phyloP scores from a whole-genome alignment of 1,140 invertebrate genomes.

The Brachionus rubens region DNA sequence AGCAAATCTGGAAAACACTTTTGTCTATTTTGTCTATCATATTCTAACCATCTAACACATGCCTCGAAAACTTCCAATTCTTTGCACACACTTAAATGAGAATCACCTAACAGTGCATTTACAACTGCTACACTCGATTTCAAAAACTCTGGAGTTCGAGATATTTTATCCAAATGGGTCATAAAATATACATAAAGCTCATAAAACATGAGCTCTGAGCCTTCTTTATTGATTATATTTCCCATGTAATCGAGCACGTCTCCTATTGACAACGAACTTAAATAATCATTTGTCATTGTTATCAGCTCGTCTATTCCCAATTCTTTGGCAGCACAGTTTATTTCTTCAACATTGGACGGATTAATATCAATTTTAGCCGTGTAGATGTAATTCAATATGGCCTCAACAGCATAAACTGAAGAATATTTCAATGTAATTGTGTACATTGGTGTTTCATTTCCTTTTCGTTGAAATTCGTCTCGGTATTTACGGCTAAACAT shows the following conservation, averaged over 20 bases:
- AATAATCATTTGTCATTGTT: constrained; percentile 12
- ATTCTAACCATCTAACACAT: constrained; percentile 47
- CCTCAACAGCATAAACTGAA: constrained; percentile 35
- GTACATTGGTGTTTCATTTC: background rate
- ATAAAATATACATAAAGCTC: constrained; percentile 44
- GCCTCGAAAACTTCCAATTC: constrained; percentile 48
- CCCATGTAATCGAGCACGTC: constrained; percentile 34
- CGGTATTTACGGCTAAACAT: constrained; percentile 46
- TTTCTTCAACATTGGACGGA: constrained; percentile 41
- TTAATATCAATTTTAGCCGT: constrained; percentile 47
- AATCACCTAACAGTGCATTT: constrained; percentile 30
- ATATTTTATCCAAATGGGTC: constrained; percentile 45
- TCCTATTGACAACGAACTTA: constrained; percentile 15
- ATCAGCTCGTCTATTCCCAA: constrained; percentile 42
- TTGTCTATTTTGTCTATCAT: constrained; percentile 23
- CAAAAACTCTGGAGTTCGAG: constrained; percentile 27
- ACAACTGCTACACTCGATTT: constrained; percentile 28
- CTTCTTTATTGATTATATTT: constrained; percentile 46
- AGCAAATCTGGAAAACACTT: constrained; percentile 31
- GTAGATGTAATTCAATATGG: constrained; percentile 47
- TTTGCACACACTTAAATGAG: background rate
- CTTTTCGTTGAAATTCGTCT: constrained; percentile 40
- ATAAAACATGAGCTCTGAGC: constrained; percentile 45
- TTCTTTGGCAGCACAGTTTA: constrained; percentile 45
- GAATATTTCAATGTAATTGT: constrained; percentile 47